phyloP scores from a whole-genome alignment of 2,113 vertebrate genomes.

The Nannospalax galili region DNA sequence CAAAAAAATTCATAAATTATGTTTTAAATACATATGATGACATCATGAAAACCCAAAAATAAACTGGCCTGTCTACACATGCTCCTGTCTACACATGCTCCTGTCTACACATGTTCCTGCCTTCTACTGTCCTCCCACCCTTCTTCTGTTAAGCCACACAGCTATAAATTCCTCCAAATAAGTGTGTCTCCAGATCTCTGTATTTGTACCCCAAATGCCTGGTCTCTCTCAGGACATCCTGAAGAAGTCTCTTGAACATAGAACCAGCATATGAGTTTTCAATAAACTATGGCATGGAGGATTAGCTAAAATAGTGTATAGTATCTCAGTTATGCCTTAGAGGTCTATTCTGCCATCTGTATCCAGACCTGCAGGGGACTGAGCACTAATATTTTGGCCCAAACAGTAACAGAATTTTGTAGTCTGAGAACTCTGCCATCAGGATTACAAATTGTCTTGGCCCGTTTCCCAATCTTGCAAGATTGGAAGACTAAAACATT shows the following conservation, averaged over 20 bases:
- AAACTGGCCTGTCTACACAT: constrained; percentile 50
- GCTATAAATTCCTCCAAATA: constrained; percentile 1
- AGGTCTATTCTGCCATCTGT: constrained; percentile 34
- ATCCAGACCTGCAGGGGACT: not conserved
- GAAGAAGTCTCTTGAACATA: not conserved
- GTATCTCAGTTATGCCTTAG: not conserved
- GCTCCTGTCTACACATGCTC: not conserved
- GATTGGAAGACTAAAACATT: constrained; percentile 51
- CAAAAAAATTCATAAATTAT: constrained; percentile 69
- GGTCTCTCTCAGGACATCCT: not conserved
- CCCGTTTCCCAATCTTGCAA: constrained; percentile 59
- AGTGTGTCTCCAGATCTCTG: not conserved
- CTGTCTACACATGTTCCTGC: constrained; percentile 26
- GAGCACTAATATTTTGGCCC: constrained; percentile 45
- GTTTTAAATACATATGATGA: constrained; percentile 66
- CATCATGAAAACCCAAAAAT: constrained; percentile 62
- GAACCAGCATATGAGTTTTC: not conserved
- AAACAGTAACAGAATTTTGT: constrained; percentile 57
- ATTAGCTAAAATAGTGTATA: not conserved
- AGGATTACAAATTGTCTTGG: constrained; percentile 66
- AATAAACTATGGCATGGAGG: not conserved
- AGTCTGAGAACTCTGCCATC: constrained; percentile 44
- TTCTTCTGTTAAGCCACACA: constrained; percentile 42
- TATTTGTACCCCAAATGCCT: not conserved
- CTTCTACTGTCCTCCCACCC: no score